A percentile compares a stretch with the other conserved stretches of the same genome.
Evolutionary conservation across 30 jellyfish, hydroid and myxozoan genomes (phyloP).

Genomic region (Catostylus mosaicus): DNA sequence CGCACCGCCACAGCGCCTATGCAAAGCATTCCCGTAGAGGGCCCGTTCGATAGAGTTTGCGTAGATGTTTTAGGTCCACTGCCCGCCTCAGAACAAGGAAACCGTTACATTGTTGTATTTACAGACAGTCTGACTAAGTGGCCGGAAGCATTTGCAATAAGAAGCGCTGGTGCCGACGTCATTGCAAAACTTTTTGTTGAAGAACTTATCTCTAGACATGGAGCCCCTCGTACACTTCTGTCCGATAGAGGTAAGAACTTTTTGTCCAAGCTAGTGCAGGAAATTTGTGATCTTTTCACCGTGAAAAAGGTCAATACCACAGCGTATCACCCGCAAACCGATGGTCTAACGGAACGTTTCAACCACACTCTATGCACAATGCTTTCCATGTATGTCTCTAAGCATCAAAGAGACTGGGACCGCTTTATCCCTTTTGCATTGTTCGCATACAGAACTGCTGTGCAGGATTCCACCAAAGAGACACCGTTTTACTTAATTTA

Average conservation of each 20-base stretch:
- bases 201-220: conserved; percentile 49
- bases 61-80: conserved; percentile 66
- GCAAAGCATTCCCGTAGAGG: no score
- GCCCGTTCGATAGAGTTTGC: conserved; percentile 63
- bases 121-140: conserved; percentile 53
- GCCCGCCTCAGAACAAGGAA: conserved; percentile 29
- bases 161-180: conserved; percentile 17
- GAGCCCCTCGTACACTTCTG: conserved; percentile 65
- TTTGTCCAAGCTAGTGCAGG: no score
- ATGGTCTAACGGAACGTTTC: no score
- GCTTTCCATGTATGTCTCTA: no score
- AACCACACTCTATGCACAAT: no score
- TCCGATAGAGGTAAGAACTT: no score
- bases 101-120: conserved; percentile 51
- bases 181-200: conserved; percentile 59
- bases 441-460: conserved; percentile 35
- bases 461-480: no score
- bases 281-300: conserved; percentile 30
- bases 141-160: conserved; percentile 59
- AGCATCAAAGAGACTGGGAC: no score
- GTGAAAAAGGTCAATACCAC: conserved; percentile 64
- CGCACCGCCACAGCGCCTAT: conserved; percentile 44
- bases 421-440: conserved; percentile 27
- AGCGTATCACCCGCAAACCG: conserved; percentile 28
- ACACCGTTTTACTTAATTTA: no score